Base-by-base conservation (phyloP, 2,888 invertebrate genomes). In the Pyrochroa serraticornis region DNA sequence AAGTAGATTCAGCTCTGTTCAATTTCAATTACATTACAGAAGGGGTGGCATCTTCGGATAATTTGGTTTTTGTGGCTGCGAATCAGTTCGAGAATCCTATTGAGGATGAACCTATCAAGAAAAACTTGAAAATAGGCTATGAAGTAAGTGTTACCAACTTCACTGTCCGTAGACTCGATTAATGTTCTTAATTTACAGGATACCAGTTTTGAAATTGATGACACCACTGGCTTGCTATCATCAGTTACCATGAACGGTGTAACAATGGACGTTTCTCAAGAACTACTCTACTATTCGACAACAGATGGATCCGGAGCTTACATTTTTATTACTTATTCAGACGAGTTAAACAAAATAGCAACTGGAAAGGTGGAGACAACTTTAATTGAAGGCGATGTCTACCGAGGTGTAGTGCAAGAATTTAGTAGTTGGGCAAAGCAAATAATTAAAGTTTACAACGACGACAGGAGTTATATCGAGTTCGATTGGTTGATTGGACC, bases 241-340 rank as follows among this genome's bases (percentile, higher is more conserved):
- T 75, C 79, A 1, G 76, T 87, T 0, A 80, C 77, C 0, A 74
- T 82, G 5, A 79, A 82, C 3, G 82, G 81, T 1, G 35, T 75
- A 72, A 69, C 77, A 12, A 13, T 76, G 62, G 30, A 74, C 43
- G 30, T 88, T 44, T 68, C 76, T 7, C 91, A 92, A 72, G 82
- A 87, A 6, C 89, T 91, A 70, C 81, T 84, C 34, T 94, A 87
- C 72, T 95, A 95, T 70, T 79, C 83, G 7, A 90, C 86, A 0
- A 84, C 83, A 34, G 75, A 75, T 3, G 92, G 92, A 0, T 95
- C 96, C 0, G 97, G 97, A 0, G 97, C 97, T 0, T 98, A 98
- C 71, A 90, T 96, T 32, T 93, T 94, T 76, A 81, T 91, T 36
- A 91, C 92, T 0, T 82, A 82, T 36, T 76, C 77, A 7, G 65